These are phyloP conservation scores for Phoenicopterus ruber DNA, from an alignment of 2,113 vertebrate species.

Conservation along the genomic window DNA sequence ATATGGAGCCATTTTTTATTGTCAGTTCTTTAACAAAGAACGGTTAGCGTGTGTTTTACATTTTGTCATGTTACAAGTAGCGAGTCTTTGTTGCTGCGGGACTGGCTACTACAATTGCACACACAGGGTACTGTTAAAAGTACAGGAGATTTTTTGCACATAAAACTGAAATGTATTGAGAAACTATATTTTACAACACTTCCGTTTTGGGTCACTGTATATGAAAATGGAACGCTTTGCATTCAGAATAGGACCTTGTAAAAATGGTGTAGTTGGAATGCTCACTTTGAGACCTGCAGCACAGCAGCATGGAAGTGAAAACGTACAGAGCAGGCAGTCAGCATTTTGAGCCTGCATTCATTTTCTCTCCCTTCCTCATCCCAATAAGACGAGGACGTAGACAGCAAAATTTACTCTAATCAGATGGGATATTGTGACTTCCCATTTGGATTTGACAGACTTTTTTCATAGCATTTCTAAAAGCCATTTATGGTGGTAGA, in stretches of 20 bases:
- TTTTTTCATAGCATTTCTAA: constrained; percentile 17
- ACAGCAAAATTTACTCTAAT: constrained; percentile 21
- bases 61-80: constrained; percentile 22
- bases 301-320: neutral
- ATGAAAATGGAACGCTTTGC: neutral
- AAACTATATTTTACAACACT: neutral
- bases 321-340: neutral
- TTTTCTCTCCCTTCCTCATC: neutral
- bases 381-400: neutral
- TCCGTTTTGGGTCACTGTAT: neutral
- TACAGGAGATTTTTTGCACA: constrained; percentile 27
- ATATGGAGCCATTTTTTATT: constrained; percentile 24
- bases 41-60: neutral
- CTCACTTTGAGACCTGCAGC: neutral
- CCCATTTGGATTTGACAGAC: constrained; percentile 9
- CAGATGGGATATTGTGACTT: neutral
- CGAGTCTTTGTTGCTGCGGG: neutral
- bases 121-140: constrained; percentile 7
- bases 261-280: neutral
- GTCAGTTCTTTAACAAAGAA: constrained; percentile 42
- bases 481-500: constrained; percentile 53
- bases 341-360: neutral
- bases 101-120: neutral
- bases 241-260: neutral
- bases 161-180: neutral